A percentile compares a stretch with the other conserved stretches of the same genome.
These are phyloP conservation scores for Hydrozoanthus tunicans DNA, from an alignment of 64 coral and sea anemone genomes.

Conservation along the genomic window DNA sequence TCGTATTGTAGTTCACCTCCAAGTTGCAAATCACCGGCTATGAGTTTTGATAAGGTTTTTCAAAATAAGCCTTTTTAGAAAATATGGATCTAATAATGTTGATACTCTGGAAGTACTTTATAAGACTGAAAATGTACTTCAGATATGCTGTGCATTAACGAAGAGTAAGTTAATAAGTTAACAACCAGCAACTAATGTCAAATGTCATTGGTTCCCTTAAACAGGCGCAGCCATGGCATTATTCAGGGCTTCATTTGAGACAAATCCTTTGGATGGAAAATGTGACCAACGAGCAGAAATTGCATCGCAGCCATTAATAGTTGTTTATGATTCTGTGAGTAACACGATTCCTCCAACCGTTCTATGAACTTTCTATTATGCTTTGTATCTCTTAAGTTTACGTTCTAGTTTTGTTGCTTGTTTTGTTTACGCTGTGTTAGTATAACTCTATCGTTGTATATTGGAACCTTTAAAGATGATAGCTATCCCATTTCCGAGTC, in stretches of 20 bases:
- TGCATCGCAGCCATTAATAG: conserved; percentile 71
- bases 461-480: no score
- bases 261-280: conserved; percentile 96
- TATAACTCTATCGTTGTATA: not conserved
- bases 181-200: not conserved
- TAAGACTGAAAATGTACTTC: no score
- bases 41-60: no score
- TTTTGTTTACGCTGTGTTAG: not conserved
- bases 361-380: not conserved
- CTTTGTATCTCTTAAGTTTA: not conserved
- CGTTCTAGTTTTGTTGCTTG: not conserved
- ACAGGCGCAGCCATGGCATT: conserved; percentile 41
- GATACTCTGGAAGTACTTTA: no score
- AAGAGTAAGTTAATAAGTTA: not conserved
- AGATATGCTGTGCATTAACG: not conserved
- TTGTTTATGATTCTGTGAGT: conserved; percentile 97
- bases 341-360: no score
- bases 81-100: no score
- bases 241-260: conserved; percentile 90
- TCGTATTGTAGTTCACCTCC: no score
- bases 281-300: conserved; percentile 93
- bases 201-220: not conserved
- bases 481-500: no score
- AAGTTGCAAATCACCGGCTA: no score
- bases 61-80: no score